Conservation (phyloP, 2,113 vertebrate genomes). For the Noctilio leporinus region DNA sequence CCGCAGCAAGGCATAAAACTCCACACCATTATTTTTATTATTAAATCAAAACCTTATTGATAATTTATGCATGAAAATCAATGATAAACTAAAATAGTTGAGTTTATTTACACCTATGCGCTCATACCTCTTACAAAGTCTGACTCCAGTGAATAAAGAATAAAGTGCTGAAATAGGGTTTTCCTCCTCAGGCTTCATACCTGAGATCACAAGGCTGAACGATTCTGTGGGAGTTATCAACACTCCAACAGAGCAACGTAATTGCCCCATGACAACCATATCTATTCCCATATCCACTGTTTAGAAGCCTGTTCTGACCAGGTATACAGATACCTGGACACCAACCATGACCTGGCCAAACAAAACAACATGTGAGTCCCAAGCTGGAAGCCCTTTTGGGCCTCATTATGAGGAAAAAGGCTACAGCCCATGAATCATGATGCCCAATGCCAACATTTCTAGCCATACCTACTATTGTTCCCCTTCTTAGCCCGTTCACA, state of each 20-base stretch:
- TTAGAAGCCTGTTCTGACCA: background rate
- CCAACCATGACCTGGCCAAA: background rate
- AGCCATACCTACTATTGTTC: background rate
- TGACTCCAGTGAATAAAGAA: background rate
- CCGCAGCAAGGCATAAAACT: background rate
- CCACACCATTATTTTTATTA: background rate
- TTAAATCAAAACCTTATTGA: slow-evolving; percentile 42
- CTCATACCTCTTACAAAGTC: background rate
- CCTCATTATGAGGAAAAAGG: background rate
- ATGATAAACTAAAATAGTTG: slow-evolving; percentile 34
- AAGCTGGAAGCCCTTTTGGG: background rate
- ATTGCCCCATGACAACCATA: background rate
- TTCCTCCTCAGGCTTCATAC: background rate
- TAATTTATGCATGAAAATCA: slow-evolving; percentile 47
- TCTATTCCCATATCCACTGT: background rate
- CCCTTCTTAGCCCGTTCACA: background rate
- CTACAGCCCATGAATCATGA: background rate
- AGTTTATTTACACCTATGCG: slow-evolving; percentile 30
- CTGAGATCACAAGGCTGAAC: background rate
- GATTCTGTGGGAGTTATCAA: background rate
- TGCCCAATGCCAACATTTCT: background rate
- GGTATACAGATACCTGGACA: background rate
- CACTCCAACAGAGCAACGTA: background rate
- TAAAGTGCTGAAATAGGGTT: background rate
- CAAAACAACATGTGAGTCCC: background rate